Base-by-base conservation (phyloP, 2,888 invertebrate species). In the Lasioglossum lativentre region DNA sequence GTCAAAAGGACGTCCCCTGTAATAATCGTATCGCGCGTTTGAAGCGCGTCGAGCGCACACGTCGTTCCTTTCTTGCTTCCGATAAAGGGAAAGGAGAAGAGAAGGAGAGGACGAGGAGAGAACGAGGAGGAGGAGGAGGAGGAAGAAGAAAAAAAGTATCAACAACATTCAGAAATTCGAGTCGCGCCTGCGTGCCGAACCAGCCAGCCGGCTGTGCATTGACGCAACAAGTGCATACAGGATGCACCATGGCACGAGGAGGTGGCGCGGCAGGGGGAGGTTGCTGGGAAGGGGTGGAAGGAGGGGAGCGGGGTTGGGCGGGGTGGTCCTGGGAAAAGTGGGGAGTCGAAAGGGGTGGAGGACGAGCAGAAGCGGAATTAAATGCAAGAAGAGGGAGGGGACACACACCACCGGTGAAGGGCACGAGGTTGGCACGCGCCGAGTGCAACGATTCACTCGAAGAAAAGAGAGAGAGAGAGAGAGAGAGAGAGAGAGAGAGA, bases 391-490 rank as follows among this genome's bases (percentile, higher is more conserved):
- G 91, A 90, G 88, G 90, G 92, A 91, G 89, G 90, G 92, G 92
- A 86, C 78, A 80, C 88, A 91, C 88, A 91, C 74, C 78, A 89
- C 81, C 86, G 87, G 90, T 90, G 91, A 85, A 91, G 91, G 90
- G 92, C 93, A 94, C 94, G 94, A 94, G 95, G 93, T 94, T 91
- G 95, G 94, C 95, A 95, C 95, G 95, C 94, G 95, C 94, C 95
- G 92, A 93, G 92, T 94, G 94, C 94, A 94, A 93, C 94, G 93
- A 93, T 93, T 94, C 92, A 88, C 87, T 88, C 59, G 63, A 73
- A 79, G 79, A 82, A 87, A 83, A 85, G 73, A 72, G 78, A 78
- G 82, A 80, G 40, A 27, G 40, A 59, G 66, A 63, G 27, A 85
- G 73, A 72, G 79, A 78, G 82, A 80, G 38, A 23, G 40, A 66